These are phyloP conservation scores for Propithecus deckenii DNA, from an alignment of 2,797 vertebrate genomes.

Conservation along the genomic window DNA sequence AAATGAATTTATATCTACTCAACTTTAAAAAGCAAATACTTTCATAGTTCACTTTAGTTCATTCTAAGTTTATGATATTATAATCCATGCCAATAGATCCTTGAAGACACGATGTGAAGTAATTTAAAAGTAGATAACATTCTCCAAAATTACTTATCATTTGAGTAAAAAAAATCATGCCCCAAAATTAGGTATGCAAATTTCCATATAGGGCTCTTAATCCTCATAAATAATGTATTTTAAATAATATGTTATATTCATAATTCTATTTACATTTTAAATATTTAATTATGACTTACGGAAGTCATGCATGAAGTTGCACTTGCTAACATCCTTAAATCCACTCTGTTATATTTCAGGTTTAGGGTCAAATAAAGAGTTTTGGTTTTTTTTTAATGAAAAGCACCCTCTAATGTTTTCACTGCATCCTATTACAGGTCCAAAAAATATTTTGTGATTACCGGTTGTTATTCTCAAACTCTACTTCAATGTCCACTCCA, in stretches of 20 bases:
- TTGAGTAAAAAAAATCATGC: neutral
- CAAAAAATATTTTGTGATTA: neutral
- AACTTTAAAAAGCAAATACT: neutral
- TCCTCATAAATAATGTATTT: neutral
- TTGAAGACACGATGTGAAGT: neutral
- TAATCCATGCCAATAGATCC: neutral
- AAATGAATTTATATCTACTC: neutral
- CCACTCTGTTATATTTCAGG: neutral
- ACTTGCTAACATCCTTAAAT: neutral
- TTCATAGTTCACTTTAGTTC: neutral
- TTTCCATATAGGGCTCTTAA: neutral
- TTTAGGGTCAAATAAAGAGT: neutral
- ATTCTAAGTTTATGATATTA: neutral
- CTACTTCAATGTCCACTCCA: neutral
- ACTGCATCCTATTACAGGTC: neutral
- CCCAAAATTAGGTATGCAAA: neutral
- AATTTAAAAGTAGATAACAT: neutral
- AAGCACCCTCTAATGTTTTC: neutral
- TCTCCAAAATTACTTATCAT: neutral
- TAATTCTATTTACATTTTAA: conserved; percentile 8
- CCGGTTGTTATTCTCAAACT: neutral
- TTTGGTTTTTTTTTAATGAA: neutral
- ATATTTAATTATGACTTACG: neutral
- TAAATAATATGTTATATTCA: neutral
- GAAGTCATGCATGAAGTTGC: neutral